phyloP scores from a whole-genome alignment of 2,888 invertebrate genomes.

The Cosmia pyralina region DNA sequence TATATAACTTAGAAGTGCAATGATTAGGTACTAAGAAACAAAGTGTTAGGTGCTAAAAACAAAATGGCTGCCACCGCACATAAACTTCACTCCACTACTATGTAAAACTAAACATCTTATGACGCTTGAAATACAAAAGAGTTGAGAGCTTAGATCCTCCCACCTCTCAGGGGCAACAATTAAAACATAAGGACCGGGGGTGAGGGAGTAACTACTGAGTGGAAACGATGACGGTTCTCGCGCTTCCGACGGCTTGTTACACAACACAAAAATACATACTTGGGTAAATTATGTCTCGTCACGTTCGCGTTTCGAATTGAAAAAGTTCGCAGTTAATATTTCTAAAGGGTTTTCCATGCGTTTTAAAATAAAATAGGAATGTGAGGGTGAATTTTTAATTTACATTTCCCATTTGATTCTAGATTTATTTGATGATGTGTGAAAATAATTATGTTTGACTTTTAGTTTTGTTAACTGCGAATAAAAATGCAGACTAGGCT shows the following conservation, averaged over 20 bases:
- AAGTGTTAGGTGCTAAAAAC: slow-evolving; percentile 49
- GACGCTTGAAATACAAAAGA: slow-evolving; percentile 82
- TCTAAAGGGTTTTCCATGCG: slow-evolving; percentile 55
- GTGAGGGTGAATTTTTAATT: slow-evolving; percentile 50
- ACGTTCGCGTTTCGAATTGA: slow-evolving; percentile 71
- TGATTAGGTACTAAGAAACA: slow-evolving; percentile 22
- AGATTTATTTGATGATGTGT: slow-evolving; percentile 26
- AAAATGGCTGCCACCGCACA: slow-evolving; percentile 70
- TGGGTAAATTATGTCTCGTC: slow-evolving; percentile 83
- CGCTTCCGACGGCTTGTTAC: slow-evolving; percentile 73
- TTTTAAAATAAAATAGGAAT: slow-evolving; percentile 49
- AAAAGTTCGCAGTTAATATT: slow-evolving; percentile 63
- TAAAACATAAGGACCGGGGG: slow-evolving; percentile 85
- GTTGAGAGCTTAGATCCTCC: slow-evolving; percentile 85
- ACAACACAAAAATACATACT: slow-evolving; percentile 80
- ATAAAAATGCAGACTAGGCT: background rate
- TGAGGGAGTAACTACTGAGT: slow-evolving; percentile 86
- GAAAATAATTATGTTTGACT: slow-evolving; percentile 6
- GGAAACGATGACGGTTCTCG: slow-evolving; percentile 81
- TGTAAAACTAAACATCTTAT: slow-evolving; percentile 68
- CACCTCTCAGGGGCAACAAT: slow-evolving; percentile 88
- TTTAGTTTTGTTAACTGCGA: background rate
- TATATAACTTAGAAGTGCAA: background rate
- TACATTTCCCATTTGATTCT: slow-evolving; percentile 32
- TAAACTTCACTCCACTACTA: slow-evolving; percentile 65